Evolutionary conservation across 2,113 vertebrate genomes (phyloP).

Genomic region (Pelecanoides urinatrix): DNA sequence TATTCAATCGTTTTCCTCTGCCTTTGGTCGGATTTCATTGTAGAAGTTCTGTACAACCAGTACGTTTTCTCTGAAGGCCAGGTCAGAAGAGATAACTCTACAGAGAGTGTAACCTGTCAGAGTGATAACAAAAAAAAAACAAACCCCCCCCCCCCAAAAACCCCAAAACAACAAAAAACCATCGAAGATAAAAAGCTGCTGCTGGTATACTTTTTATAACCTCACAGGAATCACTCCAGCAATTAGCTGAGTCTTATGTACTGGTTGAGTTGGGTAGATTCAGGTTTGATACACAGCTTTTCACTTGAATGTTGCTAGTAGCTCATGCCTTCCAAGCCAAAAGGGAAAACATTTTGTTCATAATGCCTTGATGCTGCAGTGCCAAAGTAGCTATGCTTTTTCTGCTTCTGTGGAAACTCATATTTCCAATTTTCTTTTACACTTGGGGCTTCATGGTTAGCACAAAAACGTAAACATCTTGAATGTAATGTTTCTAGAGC

Average conservation of each 20-base stretch:
- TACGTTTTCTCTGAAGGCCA: not conserved
- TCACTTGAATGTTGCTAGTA: not conserved
- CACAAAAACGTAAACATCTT: not conserved
- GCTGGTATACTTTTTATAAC: not conserved
- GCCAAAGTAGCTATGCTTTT: not conserved
- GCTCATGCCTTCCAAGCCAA: not conserved
- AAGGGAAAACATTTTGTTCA: not conserved
- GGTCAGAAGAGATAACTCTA: not conserved
- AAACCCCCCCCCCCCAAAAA: no score
- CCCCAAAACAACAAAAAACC: no score
- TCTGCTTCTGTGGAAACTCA: not conserved
- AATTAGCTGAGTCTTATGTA: not conserved
- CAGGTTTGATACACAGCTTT: not conserved
- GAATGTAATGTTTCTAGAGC: not conserved
- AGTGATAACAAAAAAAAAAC: not conserved
- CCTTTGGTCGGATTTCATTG: not conserved
- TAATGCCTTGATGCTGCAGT: not conserved
- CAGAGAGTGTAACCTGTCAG: not conserved
- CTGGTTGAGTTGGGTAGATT: not conserved
- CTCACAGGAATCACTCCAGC: not conserved
- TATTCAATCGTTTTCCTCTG: not conserved
- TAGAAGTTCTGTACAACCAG: not conserved
- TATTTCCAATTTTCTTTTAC: not conserved
- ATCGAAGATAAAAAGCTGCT: not conserved
- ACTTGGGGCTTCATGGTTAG: not conserved